Percentiles rank a stretch among this genome's conserved stretches.
phyloP scores from a whole-genome alignment of 1,140 invertebrate species.

The Drosophila repleta region DNA sequence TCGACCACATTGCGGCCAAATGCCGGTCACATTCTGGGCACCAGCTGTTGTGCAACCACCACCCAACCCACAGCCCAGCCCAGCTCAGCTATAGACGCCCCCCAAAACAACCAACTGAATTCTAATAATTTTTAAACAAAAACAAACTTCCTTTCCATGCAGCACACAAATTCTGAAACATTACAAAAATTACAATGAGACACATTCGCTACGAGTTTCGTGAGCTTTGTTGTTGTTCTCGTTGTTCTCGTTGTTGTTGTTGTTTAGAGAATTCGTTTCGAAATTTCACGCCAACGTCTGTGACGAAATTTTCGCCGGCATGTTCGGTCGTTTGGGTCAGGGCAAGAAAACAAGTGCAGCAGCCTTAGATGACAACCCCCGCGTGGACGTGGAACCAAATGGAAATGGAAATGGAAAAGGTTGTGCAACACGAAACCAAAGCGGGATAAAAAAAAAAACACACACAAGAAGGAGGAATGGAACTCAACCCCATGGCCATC shows the following conservation, averaged over 20 bases:
- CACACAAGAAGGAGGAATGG: constrained; percentile 3
- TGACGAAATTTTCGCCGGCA: constrained; percentile 70
- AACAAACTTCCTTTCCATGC: constrained; percentile 73
- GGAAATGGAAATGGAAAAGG: constrained; percentile 53
- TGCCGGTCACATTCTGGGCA: constrained; percentile 66
- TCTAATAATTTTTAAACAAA: constrained; percentile 79
- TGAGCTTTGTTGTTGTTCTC: neutral
- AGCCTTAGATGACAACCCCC: constrained; percentile 42
- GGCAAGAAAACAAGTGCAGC: constrained; percentile 64
- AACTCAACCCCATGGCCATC: constrained; percentile 35
- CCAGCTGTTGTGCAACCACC: constrained; percentile 57
- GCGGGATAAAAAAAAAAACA: neutral
- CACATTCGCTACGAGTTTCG: constrained; percentile 40
- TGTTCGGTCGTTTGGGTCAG: constrained; percentile 15
- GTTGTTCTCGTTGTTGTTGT: constrained; percentile 14
- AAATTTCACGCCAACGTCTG: constrained; percentile 84
- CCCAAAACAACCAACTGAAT: constrained; percentile 68
- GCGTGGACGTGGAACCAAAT: constrained; percentile 30
- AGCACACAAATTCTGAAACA: constrained; percentile 45
- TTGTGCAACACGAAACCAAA: constrained; percentile 66
- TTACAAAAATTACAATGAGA: constrained; percentile 78
- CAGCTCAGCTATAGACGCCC: neutral
- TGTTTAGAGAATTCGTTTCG: constrained; percentile 81
- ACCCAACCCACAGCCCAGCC: neutral
- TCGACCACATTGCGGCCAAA: constrained; percentile 69